Evolutionary conservation across 2,113 vertebrate species (phyloP), one percentile per base, ranked within the genome.

Genomic region (Xiphophorus couchianus): DNA sequence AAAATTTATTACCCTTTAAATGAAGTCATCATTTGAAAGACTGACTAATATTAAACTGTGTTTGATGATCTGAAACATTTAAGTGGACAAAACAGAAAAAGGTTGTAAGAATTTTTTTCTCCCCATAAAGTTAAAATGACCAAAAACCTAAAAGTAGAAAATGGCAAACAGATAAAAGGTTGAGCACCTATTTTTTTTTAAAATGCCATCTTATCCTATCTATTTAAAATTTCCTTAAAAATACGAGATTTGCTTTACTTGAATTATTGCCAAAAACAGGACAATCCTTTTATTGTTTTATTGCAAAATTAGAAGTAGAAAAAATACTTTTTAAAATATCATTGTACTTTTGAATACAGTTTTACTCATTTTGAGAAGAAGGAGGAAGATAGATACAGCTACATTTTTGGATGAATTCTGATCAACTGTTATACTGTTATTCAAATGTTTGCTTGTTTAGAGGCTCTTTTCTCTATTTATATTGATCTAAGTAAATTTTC

Each of bases 401-500:
- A 22, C 1, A 2, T 22, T 25, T 54, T 54, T 54, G 22, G 5
- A n/a, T n/a, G 39, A 60, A 33, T 27, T 14, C 12, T 27, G 3
- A 8, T 17, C 12, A 28, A 60, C n/a, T 61, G 25, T 37, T 31
- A 31, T 22, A 42, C 5, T 80, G 22, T n/a, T 48, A 61, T 69
- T 33, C 44, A 44, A 73, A 73, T 69, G 42, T 62, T 81, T 0
- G 8, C 33, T 35, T 66, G 28, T 74, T 68, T 69, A 61, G 3
- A 33, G 37, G 54, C 3, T 5, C 35, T 79, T n/a, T n/a, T 19
- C 13, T 75, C 9, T 74, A 63, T 68, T 73, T 3, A 14, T 28
- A 65, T 69, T 51, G 54, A 17, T 65, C 25, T 78, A 30, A 68
- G n/a, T 66, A 62, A 71, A 63, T 67, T 35, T 76, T 76, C n/a